Evolutionary conservation across 2,113 vertebrate genomes (phyloP), one percentile per base, ranked within the genome.

Genomic region (Saguinus midas): DNA sequence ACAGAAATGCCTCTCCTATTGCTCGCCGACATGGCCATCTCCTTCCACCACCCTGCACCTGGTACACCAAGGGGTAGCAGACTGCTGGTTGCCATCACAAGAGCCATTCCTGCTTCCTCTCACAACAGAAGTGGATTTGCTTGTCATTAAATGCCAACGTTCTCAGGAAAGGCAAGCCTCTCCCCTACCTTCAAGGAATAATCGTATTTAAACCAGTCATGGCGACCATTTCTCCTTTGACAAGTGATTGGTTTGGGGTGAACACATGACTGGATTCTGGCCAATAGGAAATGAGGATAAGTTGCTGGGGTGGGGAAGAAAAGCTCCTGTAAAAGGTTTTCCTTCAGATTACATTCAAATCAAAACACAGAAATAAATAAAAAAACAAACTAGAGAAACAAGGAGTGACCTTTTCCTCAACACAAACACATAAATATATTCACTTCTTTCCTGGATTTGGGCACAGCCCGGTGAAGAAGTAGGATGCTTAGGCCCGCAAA

Each of bases 41-140:
- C 0, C 18, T 1, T 1, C 45, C 52, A 17, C n/a, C 1, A 2
- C 27, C 23, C 37, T 55, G 21, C 20, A 50, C 0, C 0, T 8
- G 32, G 23, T 1, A 35, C 0, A 32, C 16, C n/a, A 61, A 55
- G 50, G 14, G 13, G 12, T 17, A 13, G 40, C 14, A 37, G 83
- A 23, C 6, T 58, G 18, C 25, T 43, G 25, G 37, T 14, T 45
- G 25, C n/a, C 61, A 6, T 50, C 35, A 23, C 25, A n/a, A 29
- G 5, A 61, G 25, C 32, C 32, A 40, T 20, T 37, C 48, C 50
- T 23, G 16, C n/a, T 87, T 76, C 23, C 11, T 57, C 75, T 87
- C 79, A 61, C 83, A 37, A 70, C 48, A 37, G 55, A 50, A 70
- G 11, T 27, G 16, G 21, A 48, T 32, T 43, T 43, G 3, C 83